Base-by-base conservation (phyloP, 2,797 vertebrate species). In the Pseudochirops cupreus region DNA sequence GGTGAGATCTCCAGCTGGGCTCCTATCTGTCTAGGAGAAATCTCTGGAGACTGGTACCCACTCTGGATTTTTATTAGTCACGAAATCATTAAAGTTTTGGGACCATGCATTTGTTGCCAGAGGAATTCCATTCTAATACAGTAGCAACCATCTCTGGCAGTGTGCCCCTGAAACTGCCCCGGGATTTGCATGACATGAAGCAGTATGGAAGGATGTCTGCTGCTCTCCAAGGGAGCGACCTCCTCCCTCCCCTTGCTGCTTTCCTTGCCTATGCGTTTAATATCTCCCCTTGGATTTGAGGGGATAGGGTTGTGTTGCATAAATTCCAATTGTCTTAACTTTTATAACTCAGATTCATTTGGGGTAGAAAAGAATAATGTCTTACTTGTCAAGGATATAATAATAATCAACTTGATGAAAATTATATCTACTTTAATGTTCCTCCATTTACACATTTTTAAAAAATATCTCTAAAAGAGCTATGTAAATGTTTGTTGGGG, bases 261-360 rank as follows among this genome's bases (percentile, higher is more conserved):
- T 26, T 87, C 21, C 10, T 87, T 87, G 39, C 74, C 74, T 87
- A 18, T 26, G 39, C 39, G 28, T 87, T 87, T 50, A 87, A 46
- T 87, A 24, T 46, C 24, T 87, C 11, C 39, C 46, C 21, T 50
- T 87, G 39, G 67, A 9, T 87, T 50, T 87, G 39, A 87, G 24
- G 9, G n/a, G n/a, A 39, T 56, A 12, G 67, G 67, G 67, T 0
- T 11, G 3, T 46, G 39, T 26, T 50, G 21, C 18, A 50, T 46
- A 87, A 3, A 26, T 26, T 39, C 21, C 46, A 24, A 91, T 87
- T n/a, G 9, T 26, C 92, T 95, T 91, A 11, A 92, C 29, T 96
- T 92, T 91, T 31, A 26, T 95, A 52, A 56, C 56, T 92, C 93
- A 91, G 55, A 58, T 29, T 95, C 56, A 90, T 92, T 93, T 94